Evolutionary conservation across 2,888 invertebrate genomes (phyloP), one percentile per base, ranked within the genome.

Genomic region (Tipula unca): DNA sequence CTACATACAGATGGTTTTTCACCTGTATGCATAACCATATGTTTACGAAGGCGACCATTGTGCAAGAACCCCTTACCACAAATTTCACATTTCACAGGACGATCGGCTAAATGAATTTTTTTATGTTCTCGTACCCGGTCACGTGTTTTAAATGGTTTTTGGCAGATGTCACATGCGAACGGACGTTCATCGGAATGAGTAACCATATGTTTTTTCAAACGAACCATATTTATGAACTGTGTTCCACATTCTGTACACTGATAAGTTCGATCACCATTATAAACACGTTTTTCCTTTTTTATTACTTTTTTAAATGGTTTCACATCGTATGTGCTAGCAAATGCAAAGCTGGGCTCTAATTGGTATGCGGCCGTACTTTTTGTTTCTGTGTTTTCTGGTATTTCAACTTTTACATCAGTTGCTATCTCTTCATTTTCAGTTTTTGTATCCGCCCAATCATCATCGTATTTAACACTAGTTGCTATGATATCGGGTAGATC

Each of bases 81-180:
- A 8, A 36, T 39, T 39, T 84, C 84, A 25, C 84, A 84, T 36
- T 84, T 84, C 4, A 36, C 20, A 17, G 84, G 84, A 39, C 84
- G 84, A 84, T 84, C 84, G n/a, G 35, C 36, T 39, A 84, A 84
- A 84, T 84, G 84, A 20, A 36, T 84, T 84, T 84, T 84, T 84
- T 36, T 36, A 20, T 84, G 84, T 20, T 36, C 84, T 39, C 84
- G 17, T 25, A 84, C 32, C 14, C 84, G 32, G 14, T 84, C 84
- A 6, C 84, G 84, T 10, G 84, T 36, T 39, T 84, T 84, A 84
- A 84, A 84, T 39, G 32, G 32, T 36, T 84, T 84, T 5, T 84
- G 20, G 36, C 84, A 84, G n/a, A 36, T 36, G 14, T 32, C 36
- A 20, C 84, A 84, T 5, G 35, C 6, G 20, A 36, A 36, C 20